These are phyloP conservation scores for Siderastrea radians DNA, from an alignment of 92 coral and sea anemone genomes.

Conservation along the genomic window DNA sequence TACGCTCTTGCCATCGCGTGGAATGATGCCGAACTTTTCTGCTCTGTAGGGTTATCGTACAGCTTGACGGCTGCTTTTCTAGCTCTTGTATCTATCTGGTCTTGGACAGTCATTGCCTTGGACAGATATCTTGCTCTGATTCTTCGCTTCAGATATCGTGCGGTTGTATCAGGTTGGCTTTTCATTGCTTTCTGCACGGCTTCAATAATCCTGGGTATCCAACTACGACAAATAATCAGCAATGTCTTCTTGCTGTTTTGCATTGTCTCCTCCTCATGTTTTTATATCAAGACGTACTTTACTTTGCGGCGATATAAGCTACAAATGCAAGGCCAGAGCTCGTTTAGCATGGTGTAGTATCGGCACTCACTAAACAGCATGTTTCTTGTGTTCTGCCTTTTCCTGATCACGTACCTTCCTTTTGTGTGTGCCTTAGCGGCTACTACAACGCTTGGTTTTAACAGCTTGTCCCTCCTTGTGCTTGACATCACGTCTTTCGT, in stretches of 20 bases:
- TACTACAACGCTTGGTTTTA: neutral
- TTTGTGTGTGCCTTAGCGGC: neutral
- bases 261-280: neutral
- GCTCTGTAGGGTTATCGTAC: neutral
- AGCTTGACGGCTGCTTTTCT: neutral
- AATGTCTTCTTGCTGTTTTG: neutral
- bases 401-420: neutral
- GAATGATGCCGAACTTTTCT: neutral
- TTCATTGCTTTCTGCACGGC: neutral
- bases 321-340: neutral
- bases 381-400: neutral
- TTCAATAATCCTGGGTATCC: neutral
- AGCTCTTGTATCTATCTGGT: neutral
- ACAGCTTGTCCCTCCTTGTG: neutral
- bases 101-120: neutral
- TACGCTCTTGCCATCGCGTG: neutral
- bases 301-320: neutral
- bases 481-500: neutral
- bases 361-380: conserved; percentile 8
- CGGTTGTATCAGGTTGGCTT: neutral
- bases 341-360: neutral
- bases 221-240: neutral
- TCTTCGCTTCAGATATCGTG: neutral
- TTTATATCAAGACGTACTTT: neutral
- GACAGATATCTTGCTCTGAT: conserved; percentile 15